phyloP scores from a whole-genome alignment of 2,888 invertebrate genomes.

The Lochmaea capreae region DNA sequence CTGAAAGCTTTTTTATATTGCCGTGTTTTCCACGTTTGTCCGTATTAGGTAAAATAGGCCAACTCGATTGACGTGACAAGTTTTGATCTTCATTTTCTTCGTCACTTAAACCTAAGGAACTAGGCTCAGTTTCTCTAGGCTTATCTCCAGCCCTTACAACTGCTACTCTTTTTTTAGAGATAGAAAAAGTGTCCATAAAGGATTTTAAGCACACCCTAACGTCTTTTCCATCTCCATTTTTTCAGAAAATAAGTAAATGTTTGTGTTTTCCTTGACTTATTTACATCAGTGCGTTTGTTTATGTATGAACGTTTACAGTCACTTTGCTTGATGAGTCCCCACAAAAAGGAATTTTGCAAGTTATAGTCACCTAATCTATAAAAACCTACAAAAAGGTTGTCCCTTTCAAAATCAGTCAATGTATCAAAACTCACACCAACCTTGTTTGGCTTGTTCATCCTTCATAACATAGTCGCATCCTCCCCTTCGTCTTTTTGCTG shows the following conservation, averaged over 20 bases:
- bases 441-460: constrained; percentile 3
- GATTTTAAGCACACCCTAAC: constrained; percentile 10
- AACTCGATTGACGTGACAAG: constrained; percentile 5
- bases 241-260: constrained; percentile 11
- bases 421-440: constrained; percentile 7
- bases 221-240: constrained; percentile 11
- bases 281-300: constrained; percentile 10
- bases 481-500: constrained; percentile 4
- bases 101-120: constrained; percentile 5
- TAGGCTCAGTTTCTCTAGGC: background rate
- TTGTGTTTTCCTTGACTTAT: constrained; percentile 2
- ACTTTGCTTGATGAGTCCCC: constrained; percentile 9
- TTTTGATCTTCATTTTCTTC: constrained; percentile 6
- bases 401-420: constrained; percentile 4
- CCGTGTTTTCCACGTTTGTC: constrained; percentile 11
- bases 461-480: constrained; percentile 1
- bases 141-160: constrained; percentile 7
- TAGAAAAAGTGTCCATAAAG: constrained; percentile 8
- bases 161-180: constrained; percentile 3
- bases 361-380: constrained; percentile 8
- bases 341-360: constrained; percentile 10
- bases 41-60: background rate
- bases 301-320: background rate
- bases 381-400: constrained; percentile 7
- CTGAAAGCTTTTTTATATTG: constrained; percentile 11